Percentiles rank a stretch among this genome's conserved stretches.
phyloP scores from a whole-genome alignment of 2,113 vertebrate genomes.

The Neopipo cinnamomea region DNA sequence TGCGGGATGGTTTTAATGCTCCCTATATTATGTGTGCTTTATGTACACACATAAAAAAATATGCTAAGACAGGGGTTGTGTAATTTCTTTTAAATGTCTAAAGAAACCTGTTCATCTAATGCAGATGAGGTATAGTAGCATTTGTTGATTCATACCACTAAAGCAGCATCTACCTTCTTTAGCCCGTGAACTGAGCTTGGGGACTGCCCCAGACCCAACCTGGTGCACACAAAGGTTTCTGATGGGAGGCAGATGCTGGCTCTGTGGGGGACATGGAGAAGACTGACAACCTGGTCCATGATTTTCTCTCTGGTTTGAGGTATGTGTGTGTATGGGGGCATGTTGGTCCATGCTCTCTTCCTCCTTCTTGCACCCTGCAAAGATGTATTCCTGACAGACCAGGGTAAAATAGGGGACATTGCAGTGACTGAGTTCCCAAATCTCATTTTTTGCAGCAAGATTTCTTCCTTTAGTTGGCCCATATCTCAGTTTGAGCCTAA shows the following conservation, averaged over 20 bases:
- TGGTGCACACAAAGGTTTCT: background rate
- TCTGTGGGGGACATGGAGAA: background rate
- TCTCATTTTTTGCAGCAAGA: background rate
- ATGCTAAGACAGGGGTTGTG: background rate
- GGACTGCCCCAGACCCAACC: background rate
- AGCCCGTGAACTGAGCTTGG: background rate
- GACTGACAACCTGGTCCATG: background rate
- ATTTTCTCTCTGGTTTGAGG: background rate
- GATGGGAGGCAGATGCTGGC: background rate
- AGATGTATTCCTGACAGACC: background rate
- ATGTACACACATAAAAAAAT: background rate
- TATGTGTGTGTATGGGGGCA: too few relatives aligned
- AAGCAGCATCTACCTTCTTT: background rate
- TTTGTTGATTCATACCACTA: background rate
- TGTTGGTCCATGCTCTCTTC: background rate
- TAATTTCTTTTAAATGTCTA: background rate
- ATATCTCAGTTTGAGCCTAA: background rate
- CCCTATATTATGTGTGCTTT: background rate
- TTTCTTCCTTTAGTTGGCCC: background rate
- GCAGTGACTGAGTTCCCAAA: background rate
- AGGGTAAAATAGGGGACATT: background rate
- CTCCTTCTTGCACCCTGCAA: background rate
- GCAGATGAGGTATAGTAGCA: background rate
- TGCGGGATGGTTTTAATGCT: background rate
- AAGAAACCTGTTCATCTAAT: background rate